Evolutionary conservation across 2,888 invertebrate species (phyloP).

Genomic region (Linnaemya tessellans): DNA sequence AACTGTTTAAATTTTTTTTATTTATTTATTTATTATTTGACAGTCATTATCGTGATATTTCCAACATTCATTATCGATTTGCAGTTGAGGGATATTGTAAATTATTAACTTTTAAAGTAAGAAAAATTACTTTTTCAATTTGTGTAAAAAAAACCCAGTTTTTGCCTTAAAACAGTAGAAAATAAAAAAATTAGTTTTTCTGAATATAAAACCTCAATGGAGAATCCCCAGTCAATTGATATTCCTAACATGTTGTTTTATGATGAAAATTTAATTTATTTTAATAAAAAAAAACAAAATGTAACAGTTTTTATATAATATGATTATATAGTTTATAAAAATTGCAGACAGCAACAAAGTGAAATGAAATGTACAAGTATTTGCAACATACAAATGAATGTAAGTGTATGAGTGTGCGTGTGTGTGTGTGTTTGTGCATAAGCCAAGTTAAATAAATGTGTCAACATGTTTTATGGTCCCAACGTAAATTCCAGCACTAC

Average conservation of each 20-base stretch:
- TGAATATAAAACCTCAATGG: not conserved
- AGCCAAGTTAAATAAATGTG: constrained; percentile 41
- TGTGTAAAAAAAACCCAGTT: not conserved
- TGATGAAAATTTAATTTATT: constrained; percentile 53
- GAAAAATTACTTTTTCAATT: not conserved
- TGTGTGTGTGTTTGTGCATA: not conserved
- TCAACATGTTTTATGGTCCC: constrained; percentile 53
- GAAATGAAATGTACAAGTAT: not conserved
- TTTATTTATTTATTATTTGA: too few relatives aligned
- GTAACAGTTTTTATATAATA: constrained; percentile 53
- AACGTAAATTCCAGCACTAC: constrained; percentile 41
- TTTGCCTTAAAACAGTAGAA: not conserved
- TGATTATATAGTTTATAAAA: constrained; percentile 24
- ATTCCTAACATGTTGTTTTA: constrained; percentile 37
- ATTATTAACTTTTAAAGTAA: not conserved
- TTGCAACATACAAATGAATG: not conserved
- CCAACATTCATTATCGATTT: not conserved
- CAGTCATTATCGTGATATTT: not conserved
- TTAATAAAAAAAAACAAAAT: constrained; percentile 35
- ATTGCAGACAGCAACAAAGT: not conserved
- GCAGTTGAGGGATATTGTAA: not conserved
- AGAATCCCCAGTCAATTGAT: constrained; percentile 19
- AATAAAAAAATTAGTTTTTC: not conserved
- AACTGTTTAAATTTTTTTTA: not conserved
- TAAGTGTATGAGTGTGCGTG: too few relatives aligned